Evolutionary conservation across 37 sponge, comb jelly and placozoan species (phyloP), one percentile per base, ranked within the genome.

Genomic region (Oopsacas minuta): DNA sequence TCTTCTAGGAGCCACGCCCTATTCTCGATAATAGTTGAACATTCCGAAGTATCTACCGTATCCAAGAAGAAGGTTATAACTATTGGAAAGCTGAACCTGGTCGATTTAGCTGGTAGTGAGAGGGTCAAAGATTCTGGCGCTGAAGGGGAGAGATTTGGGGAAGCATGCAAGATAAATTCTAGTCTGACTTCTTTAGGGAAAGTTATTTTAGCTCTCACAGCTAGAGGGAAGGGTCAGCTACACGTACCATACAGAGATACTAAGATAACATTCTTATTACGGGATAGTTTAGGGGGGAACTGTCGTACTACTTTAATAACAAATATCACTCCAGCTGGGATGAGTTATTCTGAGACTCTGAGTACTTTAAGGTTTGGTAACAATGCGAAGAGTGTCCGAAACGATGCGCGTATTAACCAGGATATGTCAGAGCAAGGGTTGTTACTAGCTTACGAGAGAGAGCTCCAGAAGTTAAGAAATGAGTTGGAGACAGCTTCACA

Each of bases 71-170:
- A 91, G 81, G 36, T 83, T 23, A 82, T 97, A 17, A 92, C 92
- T 35, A 92, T 94, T 85, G 99, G 99, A 23, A 97, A 97, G 52
- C 88, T 97, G 37, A 93, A 96, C 36, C 88, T 97, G 12, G 99
- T 97, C 23, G 99, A 97, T 83, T 82, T 97, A 51, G 99, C 99
- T 35, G 99, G 99, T 83, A 93, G 93, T 23, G 99, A 97, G 81
- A 84, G 92, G 90, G 32, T 82, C 61, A 88, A 93, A 46, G 89
- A 88, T 37, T 86, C 87, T 10, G 95, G 92, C 38, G 95, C 94
- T 49, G 83, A 88, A n/a, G 91, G 93, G 23, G 83, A 84, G 39
- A 83, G 86, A n/a, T 86, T 96, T 52, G 87, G 91, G 38, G 99
- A 97, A 52, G 90, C 95, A 25, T 93, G 87, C 38, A 97, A 94